Evolutionary conservation across 2,797 vertebrate species (phyloP), one percentile per base, ranked within the genome.

Genomic region (Streptopelia turtur): DNA sequence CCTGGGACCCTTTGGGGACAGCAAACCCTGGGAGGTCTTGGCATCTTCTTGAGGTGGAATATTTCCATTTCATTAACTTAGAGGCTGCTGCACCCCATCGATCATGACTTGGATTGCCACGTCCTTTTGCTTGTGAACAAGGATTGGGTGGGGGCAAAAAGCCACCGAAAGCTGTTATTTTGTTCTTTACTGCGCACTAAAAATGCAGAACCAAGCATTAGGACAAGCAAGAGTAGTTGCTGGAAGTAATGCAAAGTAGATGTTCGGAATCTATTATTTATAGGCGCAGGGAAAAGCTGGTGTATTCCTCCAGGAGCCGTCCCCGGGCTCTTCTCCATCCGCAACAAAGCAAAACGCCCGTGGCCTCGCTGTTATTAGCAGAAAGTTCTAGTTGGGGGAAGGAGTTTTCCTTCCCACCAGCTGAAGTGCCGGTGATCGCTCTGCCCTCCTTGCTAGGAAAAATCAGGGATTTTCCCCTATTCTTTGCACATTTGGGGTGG

Each of bases 221-320:
- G 92, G 95, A 30, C 76, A 35, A 84, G 93, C 49, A 50, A 68
- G 90, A 89, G 94, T 77, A 80, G 81, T 35, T 95, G 95, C 92
- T 95, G 95, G 92, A 96, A 95, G 90, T 89, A 94, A 93, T 71
- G 90, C 80, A 69, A 84, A 90, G 76, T 59, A 47, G 79, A 49
- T 87, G 87, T 88, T 86, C 25, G 22, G 15, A 61, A 96, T 96
- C 91, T 95, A 80, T 95, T 97, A 96, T 97, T 97, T 89, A 96
- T 93, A 55, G 83, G 80, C 0, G 3, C 60, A 66, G 82, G 91
- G 78, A 94, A 87, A 28, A 87, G 70, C 49, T 63, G 13, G 56
- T 66, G 94, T 21, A 30, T 76, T 93, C 74, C 93, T 89, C 14
- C 94, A 50, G 68, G 96, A 88, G 9, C n/a, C 0, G 1, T 24